Base-by-base conservation (phyloP, 2,113 vertebrate genomes). In the Leptocoma aspasia region DNA sequence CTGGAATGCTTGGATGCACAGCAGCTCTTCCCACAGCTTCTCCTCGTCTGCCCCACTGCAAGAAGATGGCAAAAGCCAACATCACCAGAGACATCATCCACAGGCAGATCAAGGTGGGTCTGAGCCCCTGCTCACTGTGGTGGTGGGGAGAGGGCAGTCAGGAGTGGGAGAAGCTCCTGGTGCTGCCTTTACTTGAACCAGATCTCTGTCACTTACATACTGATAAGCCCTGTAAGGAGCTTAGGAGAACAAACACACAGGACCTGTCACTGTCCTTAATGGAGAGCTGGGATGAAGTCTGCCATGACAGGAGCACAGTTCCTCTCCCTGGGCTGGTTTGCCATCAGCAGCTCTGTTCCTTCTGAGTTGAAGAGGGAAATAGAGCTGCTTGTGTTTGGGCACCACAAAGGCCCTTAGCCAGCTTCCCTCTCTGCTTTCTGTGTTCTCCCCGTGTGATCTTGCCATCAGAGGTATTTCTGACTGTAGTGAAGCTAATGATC, bases 61-160 rank as follows among this genome's bases (percentile, higher is more conserved):
- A 97, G 97, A 98, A 98, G 98, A 99, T 99, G 99, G 98, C 98
- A 93, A 97, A 98, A 97, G 98, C 98, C 92, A 99, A 99, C 97
- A 99, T 99, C 97, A 99, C 99, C 88, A 98, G 98, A 90, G 99
- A 99, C 92, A 97, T 99, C 96, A 98, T 99, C 96, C 98, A 98
- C 95, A 98, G 99, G 93, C 99, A 99, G 97, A 99, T 98, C 95
- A 98, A 98, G 98, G 98, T 98, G 87, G 0, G 77, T 86, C 80
- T 35, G 33, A 53, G 61, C 70, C 73, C 3, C 11, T 1, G 11
- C 8, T 33, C 3, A 0, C 24, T 22, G 35, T 13, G 28, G 0
- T 49, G 75, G 31, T 7, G 53, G 50, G 10, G 57, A 12, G 41
- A 33, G 39, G 2, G 15, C 45, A 18, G n/a, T 23, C 11, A 0